Conservation (phyloP, 2,888 invertebrate species). For the Chrysina gloriosa region DNA sequence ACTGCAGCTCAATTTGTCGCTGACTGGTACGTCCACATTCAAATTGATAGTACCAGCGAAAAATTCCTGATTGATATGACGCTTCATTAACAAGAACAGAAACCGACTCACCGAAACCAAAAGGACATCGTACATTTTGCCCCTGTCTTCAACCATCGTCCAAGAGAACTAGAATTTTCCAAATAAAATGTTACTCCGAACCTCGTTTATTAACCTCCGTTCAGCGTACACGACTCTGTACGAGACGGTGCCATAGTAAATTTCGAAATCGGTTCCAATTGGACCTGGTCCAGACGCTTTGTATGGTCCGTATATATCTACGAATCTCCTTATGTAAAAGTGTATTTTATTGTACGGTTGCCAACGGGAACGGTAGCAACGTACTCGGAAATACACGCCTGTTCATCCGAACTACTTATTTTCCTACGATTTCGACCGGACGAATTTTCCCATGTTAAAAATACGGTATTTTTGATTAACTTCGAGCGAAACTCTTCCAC, state of each 20-base stretch:
- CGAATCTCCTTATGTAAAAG: slow-evolving; percentile 30
- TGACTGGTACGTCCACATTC: no score
- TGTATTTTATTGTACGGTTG: slow-evolving; percentile 30
- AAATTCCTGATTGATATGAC: no score
- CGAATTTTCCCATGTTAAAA: not conserved
- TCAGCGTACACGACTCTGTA: not conserved
- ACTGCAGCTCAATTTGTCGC: no score
- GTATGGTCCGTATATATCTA: slow-evolving; percentile 21
- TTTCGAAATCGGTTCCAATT: slow-evolving; percentile 36
- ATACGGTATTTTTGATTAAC: not conserved
- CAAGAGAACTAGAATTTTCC: no score
- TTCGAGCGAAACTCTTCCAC: not conserved
- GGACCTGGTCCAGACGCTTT: slow-evolving; percentile 25
- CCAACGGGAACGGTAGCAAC: slow-evolving; percentile 22
- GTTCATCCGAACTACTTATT: no score
- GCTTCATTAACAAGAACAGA: no score
- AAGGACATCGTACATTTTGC: no score
- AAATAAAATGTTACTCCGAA: not conserved
- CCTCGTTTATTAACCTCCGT: slow-evolving; percentile 28
- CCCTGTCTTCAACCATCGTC: no score
- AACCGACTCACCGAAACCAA: no score
- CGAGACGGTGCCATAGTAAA: slow-evolving; percentile 26
- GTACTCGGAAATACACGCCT: slow-evolving; percentile 32
- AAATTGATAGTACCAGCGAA: no score
- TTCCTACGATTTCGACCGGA: not conserved